A percentile compares a stretch with the other conserved stretches of the same genome.
Evolutionary conservation across 2,888 invertebrate genomes (phyloP).

Genomic region (Oeneis ivallda): DNA sequence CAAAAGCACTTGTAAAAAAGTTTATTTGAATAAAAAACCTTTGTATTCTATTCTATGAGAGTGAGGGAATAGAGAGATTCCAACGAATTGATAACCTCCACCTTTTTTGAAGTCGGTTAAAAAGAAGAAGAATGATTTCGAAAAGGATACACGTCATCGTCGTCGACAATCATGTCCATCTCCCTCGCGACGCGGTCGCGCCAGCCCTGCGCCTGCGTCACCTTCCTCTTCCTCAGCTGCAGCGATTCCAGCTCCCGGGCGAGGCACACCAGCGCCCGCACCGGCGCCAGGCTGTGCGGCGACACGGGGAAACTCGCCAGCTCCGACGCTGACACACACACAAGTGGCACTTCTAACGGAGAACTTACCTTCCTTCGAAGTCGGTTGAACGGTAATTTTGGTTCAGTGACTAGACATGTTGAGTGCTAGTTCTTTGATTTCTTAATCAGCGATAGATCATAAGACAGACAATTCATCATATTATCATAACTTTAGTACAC

Average conservation of each 20-base stretch:
- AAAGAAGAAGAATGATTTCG: too few relatives aligned
- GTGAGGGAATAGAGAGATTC: too few relatives aligned
- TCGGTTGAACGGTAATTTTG: neutral
- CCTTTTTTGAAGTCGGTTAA: too few relatives aligned
- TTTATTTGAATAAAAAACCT: too few relatives aligned
- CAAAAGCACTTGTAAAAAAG: too few relatives aligned
- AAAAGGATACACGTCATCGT: constrained; percentile 82
- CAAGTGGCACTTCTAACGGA: neutral
- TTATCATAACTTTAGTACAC: too few relatives aligned
- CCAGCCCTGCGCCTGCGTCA: constrained; percentile 90
- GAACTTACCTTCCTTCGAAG: neutral
- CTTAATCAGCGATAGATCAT: neutral
- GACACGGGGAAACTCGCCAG: constrained; percentile 91
- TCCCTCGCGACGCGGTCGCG: constrained; percentile 91
- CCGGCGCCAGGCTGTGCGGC: constrained; percentile 81
- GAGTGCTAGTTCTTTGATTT: neutral
- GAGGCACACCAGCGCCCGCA: constrained; percentile 86
- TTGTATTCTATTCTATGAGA: too few relatives aligned
- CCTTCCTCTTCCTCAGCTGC: constrained; percentile 84
- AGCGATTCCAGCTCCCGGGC: constrained; percentile 91
- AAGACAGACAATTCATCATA: neutral
- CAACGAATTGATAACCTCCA: too few relatives aligned
- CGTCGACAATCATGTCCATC: constrained; percentile 95
- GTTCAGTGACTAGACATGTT: neutral
- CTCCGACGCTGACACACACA: constrained; percentile 84